Evolutionary conservation across 2,797 vertebrate species (phyloP).

Genomic region (Zalophus californianus): DNA sequence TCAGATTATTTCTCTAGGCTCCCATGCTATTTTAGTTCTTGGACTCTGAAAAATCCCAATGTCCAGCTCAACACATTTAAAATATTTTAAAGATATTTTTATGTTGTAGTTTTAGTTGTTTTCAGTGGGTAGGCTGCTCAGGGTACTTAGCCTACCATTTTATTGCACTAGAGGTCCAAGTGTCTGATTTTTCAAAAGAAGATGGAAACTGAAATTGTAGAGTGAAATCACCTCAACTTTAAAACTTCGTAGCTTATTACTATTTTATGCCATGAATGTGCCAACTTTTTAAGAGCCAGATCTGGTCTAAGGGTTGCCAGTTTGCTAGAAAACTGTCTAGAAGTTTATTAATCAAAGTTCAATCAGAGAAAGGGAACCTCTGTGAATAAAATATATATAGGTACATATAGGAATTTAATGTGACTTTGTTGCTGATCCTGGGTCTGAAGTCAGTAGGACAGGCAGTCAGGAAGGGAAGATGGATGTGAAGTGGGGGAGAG

Average conservation of each 20-base stretch:
- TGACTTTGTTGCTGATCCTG: not conserved
- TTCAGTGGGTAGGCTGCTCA: not conserved
- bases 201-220: not conserved
- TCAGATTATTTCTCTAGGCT: not conserved
- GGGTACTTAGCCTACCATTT: not conserved
- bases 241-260: not conserved
- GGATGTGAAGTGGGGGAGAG: not conserved
- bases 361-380: not conserved
- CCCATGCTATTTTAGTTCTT: not conserved
- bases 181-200: not conserved
- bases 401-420: not conserved
- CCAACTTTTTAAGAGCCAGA: not conserved
- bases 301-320: not conserved
- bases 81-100: not conserved
- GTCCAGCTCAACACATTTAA: not conserved
- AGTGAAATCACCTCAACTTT: not conserved
- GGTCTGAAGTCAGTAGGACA: not conserved
- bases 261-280: not conserved
- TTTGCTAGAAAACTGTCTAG: not conserved
- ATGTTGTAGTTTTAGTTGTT: not conserved
- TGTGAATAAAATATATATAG: not conserved
- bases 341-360: not conserved
- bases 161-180: not conserved
- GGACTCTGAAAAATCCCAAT: not conserved
- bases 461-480: not conserved